Percentiles rank a stretch among this genome's conserved stretches.
These are phyloP conservation scores for Embiotoca jacksoni DNA, from an alignment of 2,113 vertebrate species.

Conservation along the genomic window DNA sequence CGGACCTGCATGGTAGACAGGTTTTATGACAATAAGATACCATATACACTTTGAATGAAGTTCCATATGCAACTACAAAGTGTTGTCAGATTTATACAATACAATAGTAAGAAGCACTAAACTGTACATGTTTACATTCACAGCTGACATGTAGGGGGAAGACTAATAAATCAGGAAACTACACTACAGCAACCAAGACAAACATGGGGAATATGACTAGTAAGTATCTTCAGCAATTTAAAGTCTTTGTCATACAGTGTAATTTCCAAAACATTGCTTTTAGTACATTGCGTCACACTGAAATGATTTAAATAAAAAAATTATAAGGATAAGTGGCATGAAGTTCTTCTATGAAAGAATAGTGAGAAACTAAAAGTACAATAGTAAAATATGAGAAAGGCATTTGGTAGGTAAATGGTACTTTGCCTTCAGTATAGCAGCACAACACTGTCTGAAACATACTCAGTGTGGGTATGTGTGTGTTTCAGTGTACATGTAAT, in stretches of 20 bases:
- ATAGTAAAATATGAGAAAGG: not conserved
- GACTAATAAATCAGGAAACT: conserved; percentile 42
- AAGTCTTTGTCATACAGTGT: not conserved
- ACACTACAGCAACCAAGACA: not conserved
- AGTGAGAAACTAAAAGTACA: not conserved
- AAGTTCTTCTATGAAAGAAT: not conserved
- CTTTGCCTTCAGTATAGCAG: not conserved
- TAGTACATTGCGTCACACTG: too few species aligned
- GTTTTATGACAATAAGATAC: not conserved
- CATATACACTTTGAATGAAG: not conserved
- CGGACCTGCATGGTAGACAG: not conserved
- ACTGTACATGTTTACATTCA: conserved; percentile 34
- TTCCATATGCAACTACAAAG: too few species aligned
- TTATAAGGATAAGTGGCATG: not conserved
- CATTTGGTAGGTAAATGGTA: not conserved
- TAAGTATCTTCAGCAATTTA: conserved; percentile 46
- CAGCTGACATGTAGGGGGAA: conserved; percentile 90
- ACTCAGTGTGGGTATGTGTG: too few species aligned
- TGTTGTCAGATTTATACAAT: too few species aligned
- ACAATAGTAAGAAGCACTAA: too few species aligned
- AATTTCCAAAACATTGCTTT: not conserved
- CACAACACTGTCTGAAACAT: too few species aligned
- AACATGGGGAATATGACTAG: conserved; percentile 20
- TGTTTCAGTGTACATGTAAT: not conserved
- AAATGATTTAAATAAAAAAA: too few species aligned